Conservation (phyloP, 2,888 invertebrate genomes). For the Koerneria pararmatus region DNA sequence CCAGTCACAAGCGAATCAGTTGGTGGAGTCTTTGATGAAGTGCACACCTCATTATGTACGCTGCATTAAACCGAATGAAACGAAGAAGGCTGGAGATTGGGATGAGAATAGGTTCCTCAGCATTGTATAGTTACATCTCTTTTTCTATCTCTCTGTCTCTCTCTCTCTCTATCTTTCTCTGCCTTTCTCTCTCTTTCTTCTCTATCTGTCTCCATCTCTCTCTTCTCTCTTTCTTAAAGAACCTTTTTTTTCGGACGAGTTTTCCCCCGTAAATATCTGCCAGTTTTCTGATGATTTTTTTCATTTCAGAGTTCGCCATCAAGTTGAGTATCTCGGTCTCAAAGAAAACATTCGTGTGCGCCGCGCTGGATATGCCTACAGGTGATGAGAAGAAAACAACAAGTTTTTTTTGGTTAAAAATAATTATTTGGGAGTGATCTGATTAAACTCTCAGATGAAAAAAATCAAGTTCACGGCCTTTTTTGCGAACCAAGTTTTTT, state of each 20-base stretch:
- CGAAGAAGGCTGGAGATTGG: slow-evolving; percentile 70
- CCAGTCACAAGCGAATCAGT: slow-evolving; percentile 68
- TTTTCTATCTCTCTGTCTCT: background rate
- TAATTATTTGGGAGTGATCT: too few relatives aligned
- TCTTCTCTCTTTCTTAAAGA: too few relatives aligned
- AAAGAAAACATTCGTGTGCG: slow-evolving; percentile 71
- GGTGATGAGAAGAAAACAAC: slow-evolving; percentile 63
- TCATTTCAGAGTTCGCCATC: slow-evolving; percentile 67
- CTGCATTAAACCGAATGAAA: slow-evolving; percentile 73
- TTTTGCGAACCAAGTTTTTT: too few relatives aligned
- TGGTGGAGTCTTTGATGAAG: slow-evolving; percentile 70
- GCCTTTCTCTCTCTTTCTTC: background rate
- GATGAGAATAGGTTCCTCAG: slow-evolving; percentile 64
- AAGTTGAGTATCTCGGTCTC: slow-evolving; percentile 71
- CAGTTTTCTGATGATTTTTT: too few relatives aligned
- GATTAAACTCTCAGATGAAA: too few relatives aligned
- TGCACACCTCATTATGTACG: slow-evolving; percentile 72
- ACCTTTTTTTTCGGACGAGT: too few relatives aligned
- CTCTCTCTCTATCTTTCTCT: background rate
- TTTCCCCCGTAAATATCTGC: too few relatives aligned
- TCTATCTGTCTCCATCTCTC: too few relatives aligned
- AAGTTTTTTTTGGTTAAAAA: too few relatives aligned
- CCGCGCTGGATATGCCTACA: slow-evolving; percentile 71
- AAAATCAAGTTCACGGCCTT: too few relatives aligned
- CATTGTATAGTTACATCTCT: background rate